A percentile compares a stretch with the other conserved stretches of the same genome.
Evolutionary conservation across 1,140 invertebrate genomes (phyloP).

Genomic region (Aethina tumida): DNA sequence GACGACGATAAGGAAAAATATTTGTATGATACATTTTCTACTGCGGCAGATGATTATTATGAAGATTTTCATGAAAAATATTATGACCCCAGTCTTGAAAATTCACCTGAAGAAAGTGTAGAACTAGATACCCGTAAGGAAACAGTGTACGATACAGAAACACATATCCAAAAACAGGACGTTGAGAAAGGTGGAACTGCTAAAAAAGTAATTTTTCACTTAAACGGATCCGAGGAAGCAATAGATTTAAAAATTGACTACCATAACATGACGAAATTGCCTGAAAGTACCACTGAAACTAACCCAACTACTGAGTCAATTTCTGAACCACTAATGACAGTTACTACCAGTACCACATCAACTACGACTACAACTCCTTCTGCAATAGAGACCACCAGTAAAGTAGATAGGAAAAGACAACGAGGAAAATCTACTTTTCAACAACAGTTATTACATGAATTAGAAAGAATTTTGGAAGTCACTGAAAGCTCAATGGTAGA

Average conservation of each 20-base stretch:
- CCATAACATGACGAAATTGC: background rate
- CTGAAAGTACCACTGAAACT: slow-evolving; percentile 2
- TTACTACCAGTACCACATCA: background rate
- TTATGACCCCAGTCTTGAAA: background rate
- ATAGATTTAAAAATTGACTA: background rate
- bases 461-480: slow-evolving; percentile 7
- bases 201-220: no score
- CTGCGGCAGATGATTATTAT: background rate
- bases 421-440: slow-evolving; percentile 7
- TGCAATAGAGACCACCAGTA: background rate
- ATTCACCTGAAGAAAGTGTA: background rate
- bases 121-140: background rate
- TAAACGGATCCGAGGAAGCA: no score
- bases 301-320: background rate
- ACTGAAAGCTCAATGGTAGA: slow-evolving; percentile 6
- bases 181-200: background rate
- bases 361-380: background rate
- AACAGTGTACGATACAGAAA: background rate
- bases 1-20: slow-evolving; percentile 5
- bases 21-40: background rate
- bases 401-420: slow-evolving; percentile 4
- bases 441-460: slow-evolving; percentile 24
- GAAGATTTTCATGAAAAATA: background rate
- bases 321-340: background rate
- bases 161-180: background rate